Evolutionary conservation across 2,888 invertebrate genomes (phyloP).

Genomic region (Platycheirus albimanus): DNA sequence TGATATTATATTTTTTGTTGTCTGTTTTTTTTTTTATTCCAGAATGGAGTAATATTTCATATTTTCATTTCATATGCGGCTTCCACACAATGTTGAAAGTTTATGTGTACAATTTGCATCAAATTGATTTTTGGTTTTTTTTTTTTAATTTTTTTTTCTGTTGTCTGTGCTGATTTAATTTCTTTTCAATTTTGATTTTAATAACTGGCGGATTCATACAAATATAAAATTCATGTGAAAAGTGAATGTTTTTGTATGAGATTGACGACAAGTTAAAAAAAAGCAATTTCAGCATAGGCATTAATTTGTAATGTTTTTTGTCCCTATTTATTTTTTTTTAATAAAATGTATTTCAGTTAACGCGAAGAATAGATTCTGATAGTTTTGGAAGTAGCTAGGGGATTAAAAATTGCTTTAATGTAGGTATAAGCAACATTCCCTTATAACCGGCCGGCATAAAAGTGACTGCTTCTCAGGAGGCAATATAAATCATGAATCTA

Average conservation of each 20-base stretch:
- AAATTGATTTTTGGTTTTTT: constrained; percentile 77
- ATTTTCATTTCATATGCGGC: constrained; percentile 55
- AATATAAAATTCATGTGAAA: constrained; percentile 24
- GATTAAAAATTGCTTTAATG: no score
- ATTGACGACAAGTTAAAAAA: no score
- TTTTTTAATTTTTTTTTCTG: no score
- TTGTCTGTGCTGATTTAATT: constrained; percentile 76
- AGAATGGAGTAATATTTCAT: constrained; percentile 45
- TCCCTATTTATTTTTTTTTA: not conserved
- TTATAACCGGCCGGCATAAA: no score
- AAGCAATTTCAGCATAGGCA: no score
- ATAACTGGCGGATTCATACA: constrained; percentile 55
- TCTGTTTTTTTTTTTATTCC: constrained; percentile 17
- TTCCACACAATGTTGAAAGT: constrained; percentile 57
- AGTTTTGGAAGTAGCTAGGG: no score
- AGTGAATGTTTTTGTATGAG: not conserved
- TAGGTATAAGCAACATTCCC: no score
- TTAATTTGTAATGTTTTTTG: not conserved
- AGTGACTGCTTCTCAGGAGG: no score
- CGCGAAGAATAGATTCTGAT: no score
- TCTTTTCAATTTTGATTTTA: constrained; percentile 77
- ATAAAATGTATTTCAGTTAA: no score
- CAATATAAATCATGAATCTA: no score
- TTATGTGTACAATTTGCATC: constrained; percentile 76
- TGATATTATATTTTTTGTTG: no score